Base-by-base conservation (phyloP, 1,140 invertebrate genomes). In the Sinella curviseta region DNA sequence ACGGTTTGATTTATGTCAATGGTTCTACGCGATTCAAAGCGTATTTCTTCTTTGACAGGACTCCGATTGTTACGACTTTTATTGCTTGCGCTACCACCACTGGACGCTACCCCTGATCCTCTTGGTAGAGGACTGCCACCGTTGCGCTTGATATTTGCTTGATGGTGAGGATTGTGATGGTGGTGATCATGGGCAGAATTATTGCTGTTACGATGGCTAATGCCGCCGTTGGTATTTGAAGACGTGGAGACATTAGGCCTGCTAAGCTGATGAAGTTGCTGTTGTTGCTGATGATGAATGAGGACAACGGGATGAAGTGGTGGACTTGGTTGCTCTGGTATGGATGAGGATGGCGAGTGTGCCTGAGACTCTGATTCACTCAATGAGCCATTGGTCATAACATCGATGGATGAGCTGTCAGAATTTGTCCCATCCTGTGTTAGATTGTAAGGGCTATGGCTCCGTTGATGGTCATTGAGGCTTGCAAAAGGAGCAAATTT, bases 361-460 rank as follows among this genome's bases (percentile, higher is more conserved):
- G 26, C 8, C 65, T 70, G 65, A 14, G 65, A 70, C 31, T 81
- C 78, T 4, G 81, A 70, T 30, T 80, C 78, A 67, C 81, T 80
- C 55, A 82, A 67, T 14, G 78, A 79, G 0, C 80, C 80, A 79
- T 81, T 81, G n/a, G 81, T 80, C 80, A 81, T 81, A 2, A 82
- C 81, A 35, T 82, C 81, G 60, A 82, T 80, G 34, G 81, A 82
- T 34, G 78, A 79, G 65, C 67, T 54, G 36, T 76, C 54, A 8
- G 81, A 82, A 54, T 79, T 77, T 8, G 48, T 65, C 0, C 30
- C 74, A 17, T 78, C 77, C 30, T 33, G 34, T 35, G 70, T 74
- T 17, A 74, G 74, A 39, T 57, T 75, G 74, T 76, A 54, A 30
- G 60, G 79, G 65, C 54, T 30, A 12, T 36, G 31, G 35, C 54